A percentile compares a stretch with the other conserved stretches of the same genome.
Evolutionary conservation across 2,797 vertebrate genomes (phyloP).

Genomic region (Valencia hispanica): DNA sequence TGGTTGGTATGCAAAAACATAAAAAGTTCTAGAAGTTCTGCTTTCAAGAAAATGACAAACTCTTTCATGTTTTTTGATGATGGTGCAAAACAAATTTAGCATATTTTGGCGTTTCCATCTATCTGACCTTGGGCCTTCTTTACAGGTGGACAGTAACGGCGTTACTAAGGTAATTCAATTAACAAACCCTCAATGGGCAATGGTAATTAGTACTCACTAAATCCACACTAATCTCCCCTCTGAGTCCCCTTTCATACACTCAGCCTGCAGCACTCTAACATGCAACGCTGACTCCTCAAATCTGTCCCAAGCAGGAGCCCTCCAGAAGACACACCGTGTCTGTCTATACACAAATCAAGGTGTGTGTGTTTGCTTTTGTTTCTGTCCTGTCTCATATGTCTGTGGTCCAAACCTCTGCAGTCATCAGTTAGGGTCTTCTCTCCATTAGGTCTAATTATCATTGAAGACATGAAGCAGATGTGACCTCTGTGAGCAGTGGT

Average conservation of each 20-base stretch:
- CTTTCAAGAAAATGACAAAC: too few species aligned
- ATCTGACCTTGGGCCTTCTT: conserved; percentile 53
- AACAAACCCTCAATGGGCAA: conserved; percentile 66
- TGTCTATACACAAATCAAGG: conserved; percentile 10
- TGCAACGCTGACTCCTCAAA: conserved; percentile 38
- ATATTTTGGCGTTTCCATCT: conserved; percentile 17
- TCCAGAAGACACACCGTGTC: conserved; percentile 2
- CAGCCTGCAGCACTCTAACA: conserved; percentile 43
- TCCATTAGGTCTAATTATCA: conserved; percentile 69
- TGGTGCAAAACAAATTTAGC: conserved; percentile 16
- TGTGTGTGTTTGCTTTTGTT: not conserved
- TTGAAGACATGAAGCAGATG: conserved; percentile 50
- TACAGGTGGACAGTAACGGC: conserved; percentile 50
- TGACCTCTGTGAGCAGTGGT: conserved; percentile 46
- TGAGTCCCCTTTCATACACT: conserved; percentile 62
- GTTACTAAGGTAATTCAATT: conserved; percentile 82
- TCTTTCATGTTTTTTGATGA: not conserved
- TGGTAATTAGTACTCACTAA: conserved; percentile 79
- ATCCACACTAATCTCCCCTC: conserved; percentile 78
- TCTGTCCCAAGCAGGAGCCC: conserved; percentile 35
- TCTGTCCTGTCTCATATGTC: conserved; percentile 2
- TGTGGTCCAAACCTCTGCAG: conserved; percentile 6
- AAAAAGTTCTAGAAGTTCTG: not conserved
- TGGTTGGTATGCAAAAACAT: not conserved
- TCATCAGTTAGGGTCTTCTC: conserved; percentile 46